Base-by-base conservation (phyloP, 2,797 vertebrate species). In the Liasis olivaceus region DNA sequence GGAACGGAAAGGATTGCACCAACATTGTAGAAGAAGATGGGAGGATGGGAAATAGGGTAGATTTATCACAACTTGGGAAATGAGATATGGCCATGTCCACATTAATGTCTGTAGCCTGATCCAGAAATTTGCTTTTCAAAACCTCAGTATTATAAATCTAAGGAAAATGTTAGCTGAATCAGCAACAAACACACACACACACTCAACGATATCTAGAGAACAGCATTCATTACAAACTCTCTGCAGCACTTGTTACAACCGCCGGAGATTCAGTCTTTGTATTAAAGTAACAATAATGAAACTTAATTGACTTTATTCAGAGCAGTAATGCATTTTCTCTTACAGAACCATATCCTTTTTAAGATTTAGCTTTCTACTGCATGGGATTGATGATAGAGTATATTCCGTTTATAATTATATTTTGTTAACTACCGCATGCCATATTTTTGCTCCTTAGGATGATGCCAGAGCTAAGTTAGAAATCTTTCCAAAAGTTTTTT, bases 221-320 rank as follows among this genome's bases (percentile, higher is more conserved):
- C 13, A 72, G 17, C 9, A 24, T 13, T 31, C 91, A 66, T 96
- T 93, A 81, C 94, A 96, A 62, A 93, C 93, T 92, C 97, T 90
- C 31, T 93, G 63, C 62, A 58, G 91, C 91, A 77, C 56, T 93
- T 94, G 94, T 96, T 93, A 95, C 84, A 88, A 92, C 81, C 93
- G 60, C 91, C 93, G 94, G 96, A 89, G 93, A 89, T 81, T 92
- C 89, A 92, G 85, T 90, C 63, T 90, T 91, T 92, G 60, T 31
- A 85, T 94, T 97, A 96, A 96, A 97, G 96, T 91, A 97, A 92
- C 89, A 96, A 93, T 97, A 96, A 97, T 97, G 96, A 94, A 90
- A 96, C 96, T 95, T 95, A 60, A 95, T 93, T 97, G 95, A 96
- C 94, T 94, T 97, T 96, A 96, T 96, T 96, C 93, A 94, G 95